Base-by-base conservation (phyloP, 2,113 vertebrate genomes). In the Cyprinodon tularosa region DNA sequence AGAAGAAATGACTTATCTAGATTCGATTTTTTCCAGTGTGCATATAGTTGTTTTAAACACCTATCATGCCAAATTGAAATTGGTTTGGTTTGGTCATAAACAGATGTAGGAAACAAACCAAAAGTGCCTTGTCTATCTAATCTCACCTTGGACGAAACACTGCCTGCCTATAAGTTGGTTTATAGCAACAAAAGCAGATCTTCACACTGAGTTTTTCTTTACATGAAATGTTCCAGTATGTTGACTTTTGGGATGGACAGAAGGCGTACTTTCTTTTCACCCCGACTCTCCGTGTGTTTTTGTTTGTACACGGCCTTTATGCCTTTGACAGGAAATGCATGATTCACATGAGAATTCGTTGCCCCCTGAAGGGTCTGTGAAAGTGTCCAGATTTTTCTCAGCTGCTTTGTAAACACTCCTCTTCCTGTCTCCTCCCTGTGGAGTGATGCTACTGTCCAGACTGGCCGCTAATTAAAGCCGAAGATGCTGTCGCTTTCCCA, bases 321-420 rank as follows among this genome's bases (percentile, higher is more conserved):
- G 45, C 74, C 44, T 29, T 61, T 62, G 62, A 57, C 81, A 86
- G 88, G 80, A 83, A 88, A 89, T 86, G 85, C 71, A 81, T 62
- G 71, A 84, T 92, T 93, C 93, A 94, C 94, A 93, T 63, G 91
- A 93, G 93, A 94, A 94, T 85, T 63, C 42, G 72, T 76, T 90
- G 89, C 68, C 85, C 90, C 84, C 72, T 42, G 14, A 71, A 83
- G 64, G 78, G 69, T 73, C 71, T 53, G 77, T 80, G 83, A 68
- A 65, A 8, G 63, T 62, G 53, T 83, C 53, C 61, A 38, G 40
- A 72, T 63, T 82, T 78, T 87, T 91, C 89, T 91, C 90, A 89
- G 84, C 73, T 73, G 36, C 80, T 88, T 72, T 59, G 77, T 69
- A 47, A 83, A 84, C 71, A 44, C 76, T 12, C 45, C 68, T 70